Base-by-base conservation (phyloP, 23 tunicate species). In the Halocynthia aurantium region DNA sequence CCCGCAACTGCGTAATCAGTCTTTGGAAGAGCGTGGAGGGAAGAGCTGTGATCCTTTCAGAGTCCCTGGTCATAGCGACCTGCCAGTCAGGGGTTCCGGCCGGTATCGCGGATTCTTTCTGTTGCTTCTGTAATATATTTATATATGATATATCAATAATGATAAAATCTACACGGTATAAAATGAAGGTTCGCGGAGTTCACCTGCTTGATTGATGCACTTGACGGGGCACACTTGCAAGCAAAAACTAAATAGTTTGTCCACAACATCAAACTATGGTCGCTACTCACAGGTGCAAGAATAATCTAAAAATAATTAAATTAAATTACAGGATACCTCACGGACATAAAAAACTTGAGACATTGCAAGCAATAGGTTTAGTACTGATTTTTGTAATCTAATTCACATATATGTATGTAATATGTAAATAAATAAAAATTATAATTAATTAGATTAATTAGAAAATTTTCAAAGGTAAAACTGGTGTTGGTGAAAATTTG, bases 31-130 rank as follows among this genome's bases (percentile, higher is more conserved):
- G 22, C 7, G 75, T 55, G 7, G 85, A 84, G 11, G 88, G 85
- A 7, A 87, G 81, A 5, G 96, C 81, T 22, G 73, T 67, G 49
- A 74, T 13, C 10, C 85, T 79, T 18, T 89, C 87, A 7, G 81
- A 18, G 62, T 89, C 96, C 15, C 85, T 82, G 17, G 75, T 64
- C 31, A 89, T 31, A 20, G 77, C 21, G 10, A 90, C 84, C 72
- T 80, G 52, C 97, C 97, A 90, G 71, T 90, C 97, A 52, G 97
- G 80, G 22, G 97, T 90, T 57, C 97, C 97, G 18, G 90, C 90
- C 0, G 90, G 78, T 31, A 90, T 85, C 6, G 90, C 81, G 8
- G 57, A 17, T 9, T 74, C 78, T 7, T 64, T 65, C 7, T 74
- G 68, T 69, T 81, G 96, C 67, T 80, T 84, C 81, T 85, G 52